These are phyloP conservation scores for Chaetodon trifascialis DNA, from an alignment of 2,113 vertebrate genomes.

Conservation along the genomic window DNA sequence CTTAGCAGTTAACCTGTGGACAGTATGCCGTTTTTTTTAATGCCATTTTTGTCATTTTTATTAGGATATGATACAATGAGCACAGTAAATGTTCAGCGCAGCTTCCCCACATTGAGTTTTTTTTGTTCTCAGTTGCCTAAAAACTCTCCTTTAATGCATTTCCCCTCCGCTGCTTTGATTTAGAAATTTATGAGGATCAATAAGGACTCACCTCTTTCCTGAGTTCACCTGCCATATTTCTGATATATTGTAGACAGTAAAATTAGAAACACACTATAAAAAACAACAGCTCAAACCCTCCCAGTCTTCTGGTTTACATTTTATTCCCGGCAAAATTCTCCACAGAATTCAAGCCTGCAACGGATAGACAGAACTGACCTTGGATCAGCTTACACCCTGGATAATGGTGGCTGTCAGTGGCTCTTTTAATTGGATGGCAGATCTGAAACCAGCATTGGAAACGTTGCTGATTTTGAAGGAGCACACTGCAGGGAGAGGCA, in stretches of 20 bases:
- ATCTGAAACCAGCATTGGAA: slow-evolving; percentile 44
- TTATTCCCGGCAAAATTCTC: neutral
- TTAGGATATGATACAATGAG: neutral
- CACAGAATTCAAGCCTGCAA: slow-evolving; percentile 23
- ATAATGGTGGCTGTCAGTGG: slow-evolving; percentile 24
- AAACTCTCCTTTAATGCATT: neutral
- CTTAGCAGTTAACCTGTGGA: neutral
- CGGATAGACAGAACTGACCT: slow-evolving; percentile 44
- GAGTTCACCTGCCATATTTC: neutral
- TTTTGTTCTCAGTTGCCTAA: slow-evolving; percentile 6
- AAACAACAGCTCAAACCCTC: neutral
- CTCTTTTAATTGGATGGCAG: slow-evolving; percentile 32
- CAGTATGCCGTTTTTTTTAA: neutral
- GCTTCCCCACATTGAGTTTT: neutral
- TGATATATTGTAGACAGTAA: neutral
- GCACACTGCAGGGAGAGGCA: slow-evolving; percentile 11
- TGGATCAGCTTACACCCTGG: slow-evolving; percentile 27
- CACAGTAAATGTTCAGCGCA: neutral
- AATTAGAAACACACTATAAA: neutral
- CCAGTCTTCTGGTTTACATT: neutral
- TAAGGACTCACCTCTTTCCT: neutral
- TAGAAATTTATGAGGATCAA: slow-evolving; percentile 11
- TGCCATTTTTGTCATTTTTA: neutral
- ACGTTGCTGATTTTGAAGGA: slow-evolving; percentile 28
- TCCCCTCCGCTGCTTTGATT: neutral